A percentile compares a stretch with the other conserved stretches of the same genome.
Conservation (phyloP, 30 jellyfish, hydroid and myxozoan genomes). For the Hydractinia echinata region DNA sequence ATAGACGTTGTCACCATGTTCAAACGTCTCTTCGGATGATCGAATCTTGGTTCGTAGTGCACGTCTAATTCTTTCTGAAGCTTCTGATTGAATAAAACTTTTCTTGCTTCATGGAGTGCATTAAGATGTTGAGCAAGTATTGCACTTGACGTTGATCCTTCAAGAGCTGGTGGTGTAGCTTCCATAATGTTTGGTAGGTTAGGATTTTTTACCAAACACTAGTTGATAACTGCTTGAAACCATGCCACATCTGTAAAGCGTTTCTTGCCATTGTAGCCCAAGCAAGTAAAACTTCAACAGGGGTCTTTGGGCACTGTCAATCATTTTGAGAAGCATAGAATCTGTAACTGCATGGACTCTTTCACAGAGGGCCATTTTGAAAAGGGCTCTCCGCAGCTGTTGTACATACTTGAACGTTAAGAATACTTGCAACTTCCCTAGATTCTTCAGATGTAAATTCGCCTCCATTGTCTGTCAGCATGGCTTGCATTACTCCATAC, state of each 20-base stretch:
- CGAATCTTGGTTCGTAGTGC: slow-evolving; percentile 1
- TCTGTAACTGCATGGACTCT: neutral
- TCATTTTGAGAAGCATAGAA: neutral
- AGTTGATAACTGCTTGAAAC: slow-evolving; percentile 8
- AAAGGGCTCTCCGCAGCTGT: too few species aligned
- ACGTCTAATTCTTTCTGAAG: neutral
- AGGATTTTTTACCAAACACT: too few species aligned
- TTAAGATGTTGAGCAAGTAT: neutral
- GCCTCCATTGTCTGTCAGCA: too few species aligned
- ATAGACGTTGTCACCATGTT: neutral
- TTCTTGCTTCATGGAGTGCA: neutral
- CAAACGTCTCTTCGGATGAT: neutral
- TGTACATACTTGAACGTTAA: too few species aligned
- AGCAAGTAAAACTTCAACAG: neutral
- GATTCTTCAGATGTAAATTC: too few species aligned
- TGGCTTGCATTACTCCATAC: too few species aligned
- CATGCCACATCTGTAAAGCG: slow-evolving; percentile 3
- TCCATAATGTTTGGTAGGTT: too few species aligned
- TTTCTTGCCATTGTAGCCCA: slow-evolving; percentile 6
- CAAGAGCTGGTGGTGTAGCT: neutral
- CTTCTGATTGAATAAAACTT: neutral
- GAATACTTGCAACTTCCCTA: too few species aligned
- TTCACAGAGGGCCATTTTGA: too few species aligned
- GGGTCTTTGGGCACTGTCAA: neutral
- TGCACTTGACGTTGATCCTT: neutral